Conservation (phyloP, 53 echinoderm and acorn worm genomes). For the Crossaster papposus region DNA sequence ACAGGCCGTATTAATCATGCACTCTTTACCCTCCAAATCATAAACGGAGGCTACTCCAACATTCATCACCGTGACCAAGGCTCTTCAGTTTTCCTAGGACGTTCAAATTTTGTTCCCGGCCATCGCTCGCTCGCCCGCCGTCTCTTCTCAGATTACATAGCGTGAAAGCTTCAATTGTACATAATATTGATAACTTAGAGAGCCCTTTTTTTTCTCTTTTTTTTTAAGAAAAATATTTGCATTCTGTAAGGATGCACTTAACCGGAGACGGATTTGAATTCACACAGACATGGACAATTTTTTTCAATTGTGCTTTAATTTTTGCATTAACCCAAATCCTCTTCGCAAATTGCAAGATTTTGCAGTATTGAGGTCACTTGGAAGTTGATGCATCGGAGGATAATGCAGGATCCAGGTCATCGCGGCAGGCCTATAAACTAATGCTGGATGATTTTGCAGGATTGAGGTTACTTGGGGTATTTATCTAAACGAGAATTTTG, state of each 20-base stretch:
- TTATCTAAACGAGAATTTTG: too few species aligned
- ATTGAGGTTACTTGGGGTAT: too few species aligned
- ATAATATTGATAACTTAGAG: not conserved
- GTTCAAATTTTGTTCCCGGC: not conserved
- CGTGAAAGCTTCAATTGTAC: conserved; percentile 13
- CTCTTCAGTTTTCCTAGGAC: conserved; percentile 5
- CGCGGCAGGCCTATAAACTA: too few species aligned
- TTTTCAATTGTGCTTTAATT: too few species aligned
- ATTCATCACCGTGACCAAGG: not conserved
- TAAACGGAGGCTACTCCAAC: not conserved
- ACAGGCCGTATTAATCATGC: not conserved
- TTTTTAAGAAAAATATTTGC: not conserved
- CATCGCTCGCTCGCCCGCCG: not conserved
- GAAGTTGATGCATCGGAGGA: too few species aligned
- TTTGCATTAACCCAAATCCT: too few species aligned
- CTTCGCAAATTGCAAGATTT: too few species aligned
- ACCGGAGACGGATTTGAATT: not conserved
- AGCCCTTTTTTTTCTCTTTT: not conserved
- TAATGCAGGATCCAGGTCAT: too few species aligned
- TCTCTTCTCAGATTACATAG: conserved; percentile 19
- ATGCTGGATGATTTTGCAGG: too few species aligned
- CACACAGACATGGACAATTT: not conserved
- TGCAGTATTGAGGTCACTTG: too few species aligned
- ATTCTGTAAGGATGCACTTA: not conserved
- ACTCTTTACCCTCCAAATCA: not conserved